These are phyloP conservation scores for Drepana arcuata DNA, from an alignment of 1,140 invertebrate species.

Conservation along the genomic window DNA sequence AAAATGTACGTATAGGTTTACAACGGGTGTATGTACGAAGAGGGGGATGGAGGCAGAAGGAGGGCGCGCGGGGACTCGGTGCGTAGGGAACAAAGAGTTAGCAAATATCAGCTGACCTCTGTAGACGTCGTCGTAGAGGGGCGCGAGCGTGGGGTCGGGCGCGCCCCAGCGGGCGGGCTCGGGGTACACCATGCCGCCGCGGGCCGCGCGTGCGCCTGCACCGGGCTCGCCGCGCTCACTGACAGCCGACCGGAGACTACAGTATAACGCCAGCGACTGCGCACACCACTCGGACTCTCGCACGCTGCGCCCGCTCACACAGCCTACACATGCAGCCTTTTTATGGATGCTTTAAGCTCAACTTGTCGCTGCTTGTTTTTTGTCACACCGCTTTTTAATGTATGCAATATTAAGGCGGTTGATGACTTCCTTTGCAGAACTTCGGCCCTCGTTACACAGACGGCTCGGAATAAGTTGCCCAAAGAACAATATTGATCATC, in stretches of 20 bases:
- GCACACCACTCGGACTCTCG: no score
- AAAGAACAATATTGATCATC: no score
- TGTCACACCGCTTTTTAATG: no score
- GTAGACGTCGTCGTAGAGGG: conserved; percentile 69
- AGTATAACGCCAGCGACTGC: no score
- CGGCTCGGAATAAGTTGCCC: no score
- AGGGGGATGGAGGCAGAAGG: conserved; percentile 3
- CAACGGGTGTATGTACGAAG: neutral
- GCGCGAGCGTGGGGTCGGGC: conserved; percentile 58
- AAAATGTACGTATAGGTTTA: neutral
- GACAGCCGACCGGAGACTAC: conserved; percentile 12
- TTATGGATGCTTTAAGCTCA: no score
- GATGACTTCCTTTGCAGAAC: no score
- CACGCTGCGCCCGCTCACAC: no score
- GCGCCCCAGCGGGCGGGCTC: conserved; percentile 62
- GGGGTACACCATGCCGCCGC: conserved; percentile 62
- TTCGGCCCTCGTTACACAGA: no score
- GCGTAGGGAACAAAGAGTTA: conserved; percentile 13
- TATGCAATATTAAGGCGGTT: no score
- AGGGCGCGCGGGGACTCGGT: conserved; percentile 11
- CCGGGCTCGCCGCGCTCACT: conserved; percentile 55
- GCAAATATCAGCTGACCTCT: conserved; percentile 58
- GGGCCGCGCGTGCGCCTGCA: conserved; percentile 45
- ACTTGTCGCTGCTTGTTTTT: no score
- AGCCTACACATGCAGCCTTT: no score